Evolutionary conservation across 2,113 vertebrate species (phyloP).

Genomic region (Chascanopsetta lugubris): DNA sequence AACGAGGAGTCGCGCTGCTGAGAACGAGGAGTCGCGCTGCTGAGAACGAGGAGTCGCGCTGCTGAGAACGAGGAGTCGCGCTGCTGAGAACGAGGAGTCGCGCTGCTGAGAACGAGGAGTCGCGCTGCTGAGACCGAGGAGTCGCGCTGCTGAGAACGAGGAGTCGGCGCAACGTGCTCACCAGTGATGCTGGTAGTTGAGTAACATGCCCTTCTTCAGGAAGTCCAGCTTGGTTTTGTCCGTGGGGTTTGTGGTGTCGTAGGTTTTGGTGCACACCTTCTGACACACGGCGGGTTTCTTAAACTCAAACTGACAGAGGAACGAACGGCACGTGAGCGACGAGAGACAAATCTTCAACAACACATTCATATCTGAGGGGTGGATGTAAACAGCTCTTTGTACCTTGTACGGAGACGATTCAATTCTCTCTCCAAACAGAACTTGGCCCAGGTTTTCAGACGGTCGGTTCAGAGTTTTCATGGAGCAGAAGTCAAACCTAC

Average conservation of each 20-base stretch:
- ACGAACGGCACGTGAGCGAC: background rate
- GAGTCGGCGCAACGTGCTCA: conserved; percentile 70
- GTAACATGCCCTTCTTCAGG: conserved; percentile 92
- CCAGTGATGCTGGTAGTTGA: conserved; percentile 97
- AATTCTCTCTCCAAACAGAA: conserved; percentile 93
- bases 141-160: too few species aligned
- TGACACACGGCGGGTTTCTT: conserved; percentile 84
- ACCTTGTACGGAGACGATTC: conserved; percentile 95
- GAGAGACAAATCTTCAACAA: too few species aligned
- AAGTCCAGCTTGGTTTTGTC: conserved; percentile 89
- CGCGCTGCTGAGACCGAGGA: too few species aligned
- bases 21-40: too few species aligned
- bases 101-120: too few species aligned
- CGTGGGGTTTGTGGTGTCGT: conserved; percentile 78
- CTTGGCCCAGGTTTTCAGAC: conserved; percentile 94
- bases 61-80: too few species aligned
- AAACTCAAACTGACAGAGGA: conserved; percentile 85
- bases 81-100: too few species aligned
- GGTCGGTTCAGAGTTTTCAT: conserved; percentile 85
- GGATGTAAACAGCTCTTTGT: too few species aligned
- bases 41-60: too few species aligned
- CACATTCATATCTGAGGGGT: background rate
- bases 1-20: too few species aligned
- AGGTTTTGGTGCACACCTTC: conserved; percentile 86
- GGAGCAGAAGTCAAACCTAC: conserved; percentile 94